Percentiles rank a stretch among this genome's conserved stretches.
Conservation (phyloP, 2,797 vertebrate genomes). For the Hephaestus fuliginosus region DNA sequence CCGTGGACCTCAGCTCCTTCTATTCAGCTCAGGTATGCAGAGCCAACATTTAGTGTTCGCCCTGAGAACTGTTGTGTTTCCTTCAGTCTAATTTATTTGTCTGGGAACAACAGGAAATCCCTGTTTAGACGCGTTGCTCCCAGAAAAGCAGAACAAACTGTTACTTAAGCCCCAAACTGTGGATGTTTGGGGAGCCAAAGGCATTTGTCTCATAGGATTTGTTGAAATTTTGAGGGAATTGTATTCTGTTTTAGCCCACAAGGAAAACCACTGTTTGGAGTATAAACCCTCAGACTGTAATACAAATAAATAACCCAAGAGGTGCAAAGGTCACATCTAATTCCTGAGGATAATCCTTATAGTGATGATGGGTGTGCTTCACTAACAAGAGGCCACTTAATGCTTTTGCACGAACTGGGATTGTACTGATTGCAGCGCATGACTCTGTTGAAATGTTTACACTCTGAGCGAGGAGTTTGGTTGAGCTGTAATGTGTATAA, state of each 20-base stretch:
- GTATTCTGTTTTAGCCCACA: slow-evolving; percentile 41
- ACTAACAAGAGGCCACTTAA: slow-evolving; percentile 57
- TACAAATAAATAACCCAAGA: slow-evolving; percentile 51
- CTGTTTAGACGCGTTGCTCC: slow-evolving; percentile 75
- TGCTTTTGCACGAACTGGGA: slow-evolving; percentile 49
- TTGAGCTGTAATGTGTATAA: slow-evolving; percentile 69
- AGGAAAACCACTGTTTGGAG: slow-evolving; percentile 45
- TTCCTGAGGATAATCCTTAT: slow-evolving; percentile 52
- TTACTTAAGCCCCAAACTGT: slow-evolving; percentile 47
- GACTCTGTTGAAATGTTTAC: slow-evolving; percentile 63
- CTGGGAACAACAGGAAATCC: slow-evolving; percentile 84
- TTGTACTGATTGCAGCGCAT: slow-evolving; percentile 41
- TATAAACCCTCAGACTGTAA: slow-evolving; percentile 36
- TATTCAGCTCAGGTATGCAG: slow-evolving; percentile 48
- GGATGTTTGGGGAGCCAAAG: slow-evolving; percentile 51
- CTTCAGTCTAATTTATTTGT: slow-evolving; percentile 73
- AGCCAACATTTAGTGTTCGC: slow-evolving; percentile 46
- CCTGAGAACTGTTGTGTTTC: slow-evolving; percentile 57
- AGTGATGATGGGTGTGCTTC: slow-evolving; percentile 45
- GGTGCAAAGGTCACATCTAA: slow-evolving; percentile 45
- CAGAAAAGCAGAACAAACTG: slow-evolving; percentile 69
- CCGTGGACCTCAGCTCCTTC: slow-evolving; percentile 22
- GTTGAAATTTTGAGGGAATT: slow-evolving; percentile 53
- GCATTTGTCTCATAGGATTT: slow-evolving; percentile 56
- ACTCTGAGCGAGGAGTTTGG: slow-evolving; percentile 57